phyloP scores from a whole-genome alignment of 2,888 invertebrate genomes.

The Watsonalla cultraria region DNA sequence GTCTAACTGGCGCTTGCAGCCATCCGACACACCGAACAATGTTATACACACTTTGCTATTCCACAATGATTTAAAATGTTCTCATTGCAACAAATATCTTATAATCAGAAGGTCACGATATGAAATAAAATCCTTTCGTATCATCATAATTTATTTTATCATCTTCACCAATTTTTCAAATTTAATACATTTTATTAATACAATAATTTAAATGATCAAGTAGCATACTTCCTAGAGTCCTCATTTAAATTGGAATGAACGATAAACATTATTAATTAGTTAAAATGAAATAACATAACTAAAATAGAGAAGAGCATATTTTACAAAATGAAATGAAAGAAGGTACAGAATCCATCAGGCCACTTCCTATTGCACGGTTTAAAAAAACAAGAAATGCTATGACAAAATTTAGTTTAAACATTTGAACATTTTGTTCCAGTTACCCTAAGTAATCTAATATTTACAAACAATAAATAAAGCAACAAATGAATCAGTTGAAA shows the following conservation, averaged over 20 bases:
- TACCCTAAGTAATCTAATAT: conserved; percentile 57
- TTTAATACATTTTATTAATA: conserved; percentile 75
- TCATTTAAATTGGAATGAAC: conserved; percentile 78
- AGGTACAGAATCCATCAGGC: conserved; percentile 50
- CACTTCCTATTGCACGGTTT: conserved; percentile 70
- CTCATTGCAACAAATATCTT: neutral
- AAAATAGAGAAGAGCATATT: conserved; percentile 53
- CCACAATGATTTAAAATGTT: neutral
- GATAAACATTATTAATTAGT: conserved; percentile 74
- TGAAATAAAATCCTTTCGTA: conserved; percentile 44
- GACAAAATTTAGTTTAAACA: conserved; percentile 29
- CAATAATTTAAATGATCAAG: conserved; percentile 77
- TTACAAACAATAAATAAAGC: conserved; percentile 76
- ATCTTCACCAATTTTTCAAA: conserved; percentile 76
- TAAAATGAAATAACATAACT: conserved; percentile 74
- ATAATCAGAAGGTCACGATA: neutral
- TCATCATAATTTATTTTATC: conserved; percentile 77
- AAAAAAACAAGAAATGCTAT: conserved; percentile 28
- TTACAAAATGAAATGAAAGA: conserved; percentile 50
- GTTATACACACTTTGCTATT: neutral
- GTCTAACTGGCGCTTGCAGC: conserved; percentile 68
- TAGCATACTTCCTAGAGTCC: conserved; percentile 70
- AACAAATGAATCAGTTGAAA: conserved; percentile 59
- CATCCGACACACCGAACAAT: conserved; percentile 16
- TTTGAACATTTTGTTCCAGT: conserved; percentile 58